A percentile compares a stretch with the other conserved stretches of the same genome.
These are phyloP conservation scores for Deilephila elpenor DNA, from an alignment of 2,888 invertebrate species.

Conservation along the genomic window DNA sequence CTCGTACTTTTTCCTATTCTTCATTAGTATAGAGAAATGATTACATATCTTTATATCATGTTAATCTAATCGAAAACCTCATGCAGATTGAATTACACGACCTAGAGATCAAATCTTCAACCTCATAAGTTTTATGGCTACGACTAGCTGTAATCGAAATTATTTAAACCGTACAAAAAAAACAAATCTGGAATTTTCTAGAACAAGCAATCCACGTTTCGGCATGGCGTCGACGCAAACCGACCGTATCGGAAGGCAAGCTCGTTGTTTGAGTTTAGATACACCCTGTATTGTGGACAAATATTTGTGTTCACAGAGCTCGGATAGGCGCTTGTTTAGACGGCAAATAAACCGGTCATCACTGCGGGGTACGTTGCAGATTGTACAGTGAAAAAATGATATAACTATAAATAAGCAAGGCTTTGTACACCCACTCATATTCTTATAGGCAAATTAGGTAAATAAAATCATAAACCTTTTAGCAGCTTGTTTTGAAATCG, in stretches of 20 bases:
- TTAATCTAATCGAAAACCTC: no score
- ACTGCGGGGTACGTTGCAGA: slow-evolving; percentile 27
- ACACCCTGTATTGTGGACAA: slow-evolving; percentile 45
- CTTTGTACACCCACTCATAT: no score
- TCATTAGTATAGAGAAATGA: no score
- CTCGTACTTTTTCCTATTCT: no score
- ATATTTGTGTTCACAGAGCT: slow-evolving; percentile 51
- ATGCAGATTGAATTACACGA: no score
- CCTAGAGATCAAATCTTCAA: no score
- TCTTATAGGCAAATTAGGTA: no score
- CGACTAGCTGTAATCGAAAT: background rate
- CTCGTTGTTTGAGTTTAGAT: slow-evolving; percentile 19
- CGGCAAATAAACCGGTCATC: slow-evolving; percentile 42
- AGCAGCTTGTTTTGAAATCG: no score
- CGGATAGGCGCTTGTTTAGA: slow-evolving; percentile 46
- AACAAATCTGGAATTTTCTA: background rate
- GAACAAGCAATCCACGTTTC: background rate
- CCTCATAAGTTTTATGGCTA: background rate
- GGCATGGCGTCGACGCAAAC: background rate
- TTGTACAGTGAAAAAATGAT: background rate
- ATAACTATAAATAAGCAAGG: no score
- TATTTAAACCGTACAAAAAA: background rate
- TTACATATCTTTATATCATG: no score
- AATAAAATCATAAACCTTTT: no score
- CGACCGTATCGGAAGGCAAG: slow-evolving; percentile 5